Conservation (phyloP, 2,888 invertebrate species). For the Caenorhabditis panamensis region DNA sequence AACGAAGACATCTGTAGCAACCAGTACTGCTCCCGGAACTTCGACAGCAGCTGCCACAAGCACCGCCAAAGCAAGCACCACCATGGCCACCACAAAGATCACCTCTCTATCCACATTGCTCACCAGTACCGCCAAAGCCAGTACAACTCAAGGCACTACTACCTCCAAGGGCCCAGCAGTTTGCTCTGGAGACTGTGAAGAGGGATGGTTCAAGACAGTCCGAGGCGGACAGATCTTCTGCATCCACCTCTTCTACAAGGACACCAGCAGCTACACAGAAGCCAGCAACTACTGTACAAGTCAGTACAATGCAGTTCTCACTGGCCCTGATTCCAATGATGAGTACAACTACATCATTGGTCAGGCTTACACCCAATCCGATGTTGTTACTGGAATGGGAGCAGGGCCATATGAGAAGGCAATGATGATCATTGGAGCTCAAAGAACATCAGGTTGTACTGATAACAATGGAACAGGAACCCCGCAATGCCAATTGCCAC, state of each 20-base stretch:
- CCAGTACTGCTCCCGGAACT: neutral
- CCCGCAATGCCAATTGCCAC: conserved; percentile 6
- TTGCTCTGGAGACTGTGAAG: conserved; percentile 11
- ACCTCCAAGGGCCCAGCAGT: neutral
- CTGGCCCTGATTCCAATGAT: conserved; percentile 25
- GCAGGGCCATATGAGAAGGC: conserved; percentile 4
- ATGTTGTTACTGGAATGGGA: conserved; percentile 9
- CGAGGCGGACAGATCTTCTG: conserved; percentile 19
- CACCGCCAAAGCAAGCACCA: neutral
- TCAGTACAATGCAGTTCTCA: conserved; percentile 12
- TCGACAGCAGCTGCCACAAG: neutral
- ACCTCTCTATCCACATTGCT: neutral
- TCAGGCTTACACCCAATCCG: conserved; percentile 13
- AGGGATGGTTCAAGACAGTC: conserved; percentile 23
- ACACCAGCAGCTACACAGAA: conserved; percentile 14
- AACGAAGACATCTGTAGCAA: neutral
- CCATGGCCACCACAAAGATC: neutral
- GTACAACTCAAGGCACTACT: neutral
- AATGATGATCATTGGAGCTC: conserved; percentile 41
- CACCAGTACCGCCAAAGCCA: neutral
- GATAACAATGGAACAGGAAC: neutral
- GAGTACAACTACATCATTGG: conserved; percentile 28
- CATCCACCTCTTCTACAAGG: conserved; percentile 27
- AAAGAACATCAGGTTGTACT: conserved; percentile 8
- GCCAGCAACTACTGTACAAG: conserved; percentile 22